A percentile compares a stretch with the other conserved stretches of the same genome.
These are phyloP conservation scores for Gymnocephalus cernua DNA, from an alignment of 2,113 vertebrate genomes.

Conservation along the genomic window DNA sequence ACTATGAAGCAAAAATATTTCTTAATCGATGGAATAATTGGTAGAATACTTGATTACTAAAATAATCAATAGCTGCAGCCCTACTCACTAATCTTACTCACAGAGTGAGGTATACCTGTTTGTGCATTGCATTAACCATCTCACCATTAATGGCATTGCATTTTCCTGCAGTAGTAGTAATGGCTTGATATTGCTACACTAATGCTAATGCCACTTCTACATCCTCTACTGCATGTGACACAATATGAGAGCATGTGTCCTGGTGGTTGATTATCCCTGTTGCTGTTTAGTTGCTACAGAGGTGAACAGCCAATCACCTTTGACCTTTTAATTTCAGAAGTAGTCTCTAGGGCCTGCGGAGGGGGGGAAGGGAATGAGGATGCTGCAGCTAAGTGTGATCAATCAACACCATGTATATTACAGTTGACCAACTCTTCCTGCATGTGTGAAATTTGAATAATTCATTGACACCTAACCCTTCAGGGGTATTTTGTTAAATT, in stretches of 20 bases:
- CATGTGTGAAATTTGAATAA: constrained; percentile 65
- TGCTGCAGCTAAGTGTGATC: constrained; percentile 63
- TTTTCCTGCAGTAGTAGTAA: not conserved
- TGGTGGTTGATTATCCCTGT: constrained; percentile 49
- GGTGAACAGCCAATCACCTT: constrained; percentile 57
- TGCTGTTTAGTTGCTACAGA: constrained; percentile 48
- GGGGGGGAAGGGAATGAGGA: not conserved
- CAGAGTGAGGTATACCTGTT: not conserved
- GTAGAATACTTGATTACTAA: no score
- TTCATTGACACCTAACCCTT: constrained; percentile 52
- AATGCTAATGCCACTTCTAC: constrained; percentile 14
- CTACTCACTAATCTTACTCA: not conserved
- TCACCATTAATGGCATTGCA: not conserved
- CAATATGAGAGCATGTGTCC: constrained; percentile 14
- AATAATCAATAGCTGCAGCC: no score
- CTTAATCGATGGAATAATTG: no score
- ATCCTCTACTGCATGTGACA: constrained; percentile 29
- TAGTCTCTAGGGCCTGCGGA: constrained; percentile 40
- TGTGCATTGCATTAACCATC: constrained; percentile 4
- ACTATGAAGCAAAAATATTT: no score
- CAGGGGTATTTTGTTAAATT: constrained; percentile 12
- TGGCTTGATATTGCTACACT: constrained; percentile 2
- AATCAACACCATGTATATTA: constrained; percentile 67
- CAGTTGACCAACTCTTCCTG: constrained; percentile 50
- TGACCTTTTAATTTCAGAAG: constrained; percentile 71